A percentile compares a stretch with the other conserved stretches of the same genome.
Evolutionary conservation across 2,888 invertebrate genomes (phyloP).

Genomic region (Sclerodermus sp.): DNA sequence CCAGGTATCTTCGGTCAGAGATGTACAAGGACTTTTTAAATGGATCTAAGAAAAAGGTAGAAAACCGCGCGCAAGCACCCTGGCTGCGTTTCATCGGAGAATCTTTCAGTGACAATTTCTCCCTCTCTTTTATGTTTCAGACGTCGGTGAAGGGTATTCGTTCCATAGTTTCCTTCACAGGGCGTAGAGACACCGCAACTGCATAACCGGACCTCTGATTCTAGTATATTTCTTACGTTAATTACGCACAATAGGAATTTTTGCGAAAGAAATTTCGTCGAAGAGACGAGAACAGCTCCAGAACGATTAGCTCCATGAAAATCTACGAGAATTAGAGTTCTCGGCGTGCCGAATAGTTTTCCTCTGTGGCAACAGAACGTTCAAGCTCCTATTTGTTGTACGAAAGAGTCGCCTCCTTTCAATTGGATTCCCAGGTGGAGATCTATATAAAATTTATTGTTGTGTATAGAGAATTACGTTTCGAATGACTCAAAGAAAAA

Average conservation of each 20-base stretch:
- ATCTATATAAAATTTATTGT: too few relatives aligned
- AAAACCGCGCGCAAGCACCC: too few relatives aligned
- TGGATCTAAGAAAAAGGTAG: slow-evolving; percentile 96
- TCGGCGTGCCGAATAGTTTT: too few relatives aligned
- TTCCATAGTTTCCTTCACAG: slow-evolving; percentile 81
- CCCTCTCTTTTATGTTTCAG: slow-evolving; percentile 60
- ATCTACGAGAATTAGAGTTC: too few relatives aligned
- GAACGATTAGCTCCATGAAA: too few relatives aligned
- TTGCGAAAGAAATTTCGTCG: background rate
- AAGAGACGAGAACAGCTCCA: too few relatives aligned
- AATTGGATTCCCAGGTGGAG: too few relatives aligned
- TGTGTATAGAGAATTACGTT: too few relatives aligned
- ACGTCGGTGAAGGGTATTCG: slow-evolving; percentile 84
- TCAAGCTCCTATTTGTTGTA: background rate
- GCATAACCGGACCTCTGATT: slow-evolving; percentile 34
- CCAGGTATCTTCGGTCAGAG: slow-evolving; percentile 94
- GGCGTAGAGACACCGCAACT: slow-evolving; percentile 67
- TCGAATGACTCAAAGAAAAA: too few relatives aligned
- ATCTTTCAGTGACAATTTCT: background rate
- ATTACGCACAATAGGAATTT: background rate
- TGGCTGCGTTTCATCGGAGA: background rate
- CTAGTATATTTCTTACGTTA: background rate
- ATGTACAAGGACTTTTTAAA: slow-evolving; percentile 98
- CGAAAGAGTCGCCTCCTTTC: too few relatives aligned
- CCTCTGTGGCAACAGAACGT: background rate